Base-by-base conservation (phyloP, 1,140 invertebrate species). In the Globodera ellingtonae region DNA sequence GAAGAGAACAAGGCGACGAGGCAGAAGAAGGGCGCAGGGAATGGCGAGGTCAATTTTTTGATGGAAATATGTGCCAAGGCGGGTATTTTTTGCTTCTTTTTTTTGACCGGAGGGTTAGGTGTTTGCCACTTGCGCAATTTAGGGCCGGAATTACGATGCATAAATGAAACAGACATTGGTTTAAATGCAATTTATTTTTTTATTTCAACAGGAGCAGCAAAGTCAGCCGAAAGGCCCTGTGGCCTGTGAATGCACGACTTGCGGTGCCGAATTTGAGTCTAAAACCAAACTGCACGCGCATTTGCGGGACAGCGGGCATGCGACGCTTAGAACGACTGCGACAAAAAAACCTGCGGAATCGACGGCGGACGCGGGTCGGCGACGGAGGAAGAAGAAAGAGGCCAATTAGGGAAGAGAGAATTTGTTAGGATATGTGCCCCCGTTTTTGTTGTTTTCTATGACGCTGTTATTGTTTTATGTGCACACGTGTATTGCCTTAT, bases 201-300 rank as follows among this genome's bases (percentile, higher is more conserved):
- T 80, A 15, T 21, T 35, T 50, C 1, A 24, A 56, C 81, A 81
- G 74, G 50, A 78, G 50, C 81, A 82, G 65, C 46, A 44, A 44
- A 24, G 1, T 24, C 81, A 52, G 47, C 70, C 81, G 13, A 78
- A 79, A 35, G 74, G 62, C 21, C 79, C 82, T 5, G 65, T 76
- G 48, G 21, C 79, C 18, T 50, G 21, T 46, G 72, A 75, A 18
- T 84, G 83, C 72, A 18, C 50, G 50, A 65, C 72, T 4, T 84
- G 83, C 56, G 59, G 52, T 3, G 71, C 72, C 65, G 65, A 67
- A 56, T 84, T 84, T 66, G 76, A 81, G 15, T 84, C 82, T 7
- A 74, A 75, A 35, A 74, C 80, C 18, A 84, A 84, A 80, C 78
- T 84, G 7, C 84, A 85, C 59, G 46, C 69, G 24, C 83, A 84